Evolutionary conservation across 1,140 invertebrate genomes (phyloP).

Genomic region (Portunus trituberculatus): DNA sequence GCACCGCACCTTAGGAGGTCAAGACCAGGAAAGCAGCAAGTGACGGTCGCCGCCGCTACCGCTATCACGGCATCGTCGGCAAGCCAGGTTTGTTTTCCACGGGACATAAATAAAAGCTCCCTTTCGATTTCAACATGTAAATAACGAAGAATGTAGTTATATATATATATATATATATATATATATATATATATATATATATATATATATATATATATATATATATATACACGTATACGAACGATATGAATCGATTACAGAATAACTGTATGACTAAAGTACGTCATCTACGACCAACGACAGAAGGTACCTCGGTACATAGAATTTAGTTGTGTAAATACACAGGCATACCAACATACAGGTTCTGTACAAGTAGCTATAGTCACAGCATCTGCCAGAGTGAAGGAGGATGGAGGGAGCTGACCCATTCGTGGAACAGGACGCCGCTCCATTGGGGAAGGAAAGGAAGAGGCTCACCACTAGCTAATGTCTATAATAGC

Average conservation of each 20-base stretch:
- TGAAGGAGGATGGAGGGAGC: background rate
- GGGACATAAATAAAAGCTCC: background rate
- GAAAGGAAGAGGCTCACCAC: background rate
- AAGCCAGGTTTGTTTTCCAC: background rate
- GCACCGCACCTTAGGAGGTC: too few species aligned
- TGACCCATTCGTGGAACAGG: background rate
- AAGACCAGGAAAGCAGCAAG: too few species aligned
- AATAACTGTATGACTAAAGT: background rate
- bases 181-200: conserved; percentile 6
- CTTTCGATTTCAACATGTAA: background rate
- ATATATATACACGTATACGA: background rate
- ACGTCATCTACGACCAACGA: conserved; percentile 16
- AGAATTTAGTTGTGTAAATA: conserved; percentile 5
- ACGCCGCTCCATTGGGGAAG: background rate
- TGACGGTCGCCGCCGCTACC: too few species aligned
- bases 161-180: conserved; percentile 6
- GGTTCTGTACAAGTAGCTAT: background rate
- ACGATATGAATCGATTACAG: conserved; percentile 11
- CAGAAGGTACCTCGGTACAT: background rate
- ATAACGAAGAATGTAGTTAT: background rate
- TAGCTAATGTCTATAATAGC: background rate
- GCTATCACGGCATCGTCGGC: too few species aligned
- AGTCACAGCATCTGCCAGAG: background rate
- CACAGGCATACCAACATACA: conserved; percentile 11
- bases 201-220: background rate